phyloP scores from a whole-genome alignment of 2,797 vertebrate genomes.

The Phoebastria nigripes region DNA sequence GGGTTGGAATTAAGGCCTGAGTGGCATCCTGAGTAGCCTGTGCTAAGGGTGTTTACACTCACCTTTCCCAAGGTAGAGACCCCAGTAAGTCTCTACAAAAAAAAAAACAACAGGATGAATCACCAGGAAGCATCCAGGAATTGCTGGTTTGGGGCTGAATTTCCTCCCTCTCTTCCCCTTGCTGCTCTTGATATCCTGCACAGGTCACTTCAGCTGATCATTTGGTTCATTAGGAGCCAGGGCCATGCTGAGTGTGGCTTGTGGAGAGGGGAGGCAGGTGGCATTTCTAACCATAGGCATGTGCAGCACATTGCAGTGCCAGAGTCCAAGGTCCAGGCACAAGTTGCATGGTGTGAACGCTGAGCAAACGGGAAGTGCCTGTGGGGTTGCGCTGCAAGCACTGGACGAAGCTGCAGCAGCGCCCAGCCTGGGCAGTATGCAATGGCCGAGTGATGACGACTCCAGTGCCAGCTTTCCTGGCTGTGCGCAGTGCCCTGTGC shows the following conservation, averaged over 20 bases:
- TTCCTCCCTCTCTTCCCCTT: neutral
- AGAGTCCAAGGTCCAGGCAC: neutral
- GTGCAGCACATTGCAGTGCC: rapidly evolving
- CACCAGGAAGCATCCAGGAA: neutral
- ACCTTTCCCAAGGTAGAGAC: neutral
- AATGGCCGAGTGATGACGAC: neutral
- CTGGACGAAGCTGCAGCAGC: neutral
- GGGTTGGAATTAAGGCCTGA: neutral
- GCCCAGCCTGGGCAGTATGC: neutral
- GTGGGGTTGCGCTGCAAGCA: rapidly evolving
- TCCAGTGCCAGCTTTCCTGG: neutral
- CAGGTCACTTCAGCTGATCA: rapidly evolving
- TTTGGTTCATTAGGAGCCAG: neutral
- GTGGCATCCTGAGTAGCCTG: neutral
- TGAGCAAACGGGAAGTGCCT: rapidly evolving
- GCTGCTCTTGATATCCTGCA: neutral
- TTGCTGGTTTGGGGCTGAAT: neutral
- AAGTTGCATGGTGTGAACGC: rapidly evolving
- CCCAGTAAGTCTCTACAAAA: rapidly evolving
- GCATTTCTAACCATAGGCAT: rapidly evolving
- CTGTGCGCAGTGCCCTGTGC: rapidly evolving
- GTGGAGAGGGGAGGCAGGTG: neutral
- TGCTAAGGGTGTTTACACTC: neutral
- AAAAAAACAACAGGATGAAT: no score
- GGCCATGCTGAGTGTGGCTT: rapidly evolving